Evolutionary conservation across 2,888 invertebrate genomes (phyloP).

Genomic region (Muschampia plurimacula): DNA sequence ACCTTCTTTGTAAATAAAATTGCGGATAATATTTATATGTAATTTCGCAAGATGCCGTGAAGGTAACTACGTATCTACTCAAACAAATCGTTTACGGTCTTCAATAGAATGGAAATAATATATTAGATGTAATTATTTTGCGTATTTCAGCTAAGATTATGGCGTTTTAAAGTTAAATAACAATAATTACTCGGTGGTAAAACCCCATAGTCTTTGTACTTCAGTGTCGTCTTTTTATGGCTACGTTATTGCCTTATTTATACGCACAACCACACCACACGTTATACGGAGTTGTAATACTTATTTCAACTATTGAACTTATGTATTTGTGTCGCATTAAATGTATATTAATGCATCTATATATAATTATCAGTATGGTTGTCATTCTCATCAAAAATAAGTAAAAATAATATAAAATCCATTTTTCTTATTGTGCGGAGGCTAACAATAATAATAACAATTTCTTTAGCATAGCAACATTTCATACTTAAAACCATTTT

Average conservation of each 20-base stretch:
- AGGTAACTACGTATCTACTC: slow-evolving; percentile 15
- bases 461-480: too few species aligned
- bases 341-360: too few species aligned
- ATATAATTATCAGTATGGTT: too few species aligned
- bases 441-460: too few species aligned
- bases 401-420: too few species aligned
- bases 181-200: background rate
- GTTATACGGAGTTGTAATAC: background rate
- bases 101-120: slow-evolving; percentile 3
- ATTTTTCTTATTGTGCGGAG: too few species aligned
- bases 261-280: background rate
- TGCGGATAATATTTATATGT: slow-evolving; percentile 33
- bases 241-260: background rate
- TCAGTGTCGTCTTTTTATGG: background rate
- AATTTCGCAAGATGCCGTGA: slow-evolving; percentile 33
- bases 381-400: too few species aligned
- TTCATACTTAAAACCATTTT: too few species aligned
- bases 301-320: background rate
- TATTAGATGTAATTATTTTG: background rate
- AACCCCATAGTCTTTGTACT: background rate
- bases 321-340: background rate
- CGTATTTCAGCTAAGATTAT: background rate
- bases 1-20: slow-evolving; percentile 33
- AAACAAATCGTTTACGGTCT: slow-evolving; percentile 18
- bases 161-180: background rate